Percentiles rank a stretch among this genome's conserved stretches.
Evolutionary conservation across 2,797 vertebrate species (phyloP).

Genomic region (Salmo trutta): DNA sequence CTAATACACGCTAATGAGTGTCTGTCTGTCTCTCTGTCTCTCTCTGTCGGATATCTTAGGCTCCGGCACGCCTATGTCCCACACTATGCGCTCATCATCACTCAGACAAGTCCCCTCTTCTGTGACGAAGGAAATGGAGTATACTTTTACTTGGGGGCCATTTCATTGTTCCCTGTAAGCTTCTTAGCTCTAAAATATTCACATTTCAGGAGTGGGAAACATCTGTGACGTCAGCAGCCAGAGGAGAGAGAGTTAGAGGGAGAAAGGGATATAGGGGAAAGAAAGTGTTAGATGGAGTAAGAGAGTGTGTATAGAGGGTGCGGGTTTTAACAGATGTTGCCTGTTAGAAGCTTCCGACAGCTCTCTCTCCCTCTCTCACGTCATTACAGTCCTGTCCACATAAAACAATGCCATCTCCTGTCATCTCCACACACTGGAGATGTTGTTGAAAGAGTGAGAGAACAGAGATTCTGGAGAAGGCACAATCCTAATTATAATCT

Average conservation of each 20-base stretch:
- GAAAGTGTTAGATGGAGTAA: slow-evolving; percentile 28
- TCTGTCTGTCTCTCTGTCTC: background rate
- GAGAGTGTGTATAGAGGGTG: background rate
- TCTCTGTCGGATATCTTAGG: background rate
- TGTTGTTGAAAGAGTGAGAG: slow-evolving; percentile 21
- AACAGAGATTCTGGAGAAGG: slow-evolving; percentile 38
- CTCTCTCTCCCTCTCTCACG: background rate
- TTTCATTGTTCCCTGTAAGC: slow-evolving; percentile 83
- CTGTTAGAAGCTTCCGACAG: slow-evolving; percentile 52
- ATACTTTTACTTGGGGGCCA: slow-evolving; percentile 78
- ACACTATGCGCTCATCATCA: slow-evolving; percentile 53
- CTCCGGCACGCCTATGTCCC: slow-evolving; percentile 39
- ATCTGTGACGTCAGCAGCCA: slow-evolving; percentile 66
- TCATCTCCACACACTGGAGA: slow-evolving; percentile 41
- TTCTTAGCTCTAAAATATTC: slow-evolving; percentile 84
- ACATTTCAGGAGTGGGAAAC: slow-evolving; percentile 72
- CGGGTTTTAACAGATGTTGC: slow-evolving; percentile 61
- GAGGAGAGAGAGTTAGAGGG: slow-evolving; percentile 43
- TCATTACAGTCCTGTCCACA: slow-evolving; percentile 42
- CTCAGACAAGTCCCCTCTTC: slow-evolving; percentile 60
- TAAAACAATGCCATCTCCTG: slow-evolving; percentile 45
- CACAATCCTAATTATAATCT: slow-evolving; percentile 57
- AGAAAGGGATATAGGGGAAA: slow-evolving; percentile 29
- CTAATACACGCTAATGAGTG: slow-evolving; percentile 34
- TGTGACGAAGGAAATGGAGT: slow-evolving; percentile 72